Evolutionary conservation across 2,888 invertebrate genomes (phyloP), one percentile per base, ranked within the genome.

Genomic region (Xiphydria camelus): DNA sequence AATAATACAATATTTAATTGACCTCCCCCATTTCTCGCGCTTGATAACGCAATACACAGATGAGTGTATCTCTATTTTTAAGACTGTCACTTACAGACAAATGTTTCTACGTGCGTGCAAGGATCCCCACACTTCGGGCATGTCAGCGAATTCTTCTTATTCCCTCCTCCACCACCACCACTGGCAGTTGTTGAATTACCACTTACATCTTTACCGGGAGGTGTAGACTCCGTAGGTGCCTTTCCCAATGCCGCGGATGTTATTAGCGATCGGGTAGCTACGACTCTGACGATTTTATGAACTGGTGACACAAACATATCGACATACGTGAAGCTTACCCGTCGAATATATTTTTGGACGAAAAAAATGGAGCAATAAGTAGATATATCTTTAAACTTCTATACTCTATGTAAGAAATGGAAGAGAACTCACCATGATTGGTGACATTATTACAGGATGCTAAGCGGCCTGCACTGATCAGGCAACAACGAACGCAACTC

Each of bases 61-160:
- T n/a, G 3, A 33, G 3, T 18, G n/a, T 3, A 20, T 29, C 14
- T 5, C 14, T 44, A 6, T 20, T 41, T 19, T 7, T 40, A 26
- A 19, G 21, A 41, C 17, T 25, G 6, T 26, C 14, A 79, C 83
- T 80, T 73, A 83, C 94, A 93, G 63, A 96, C 94, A 79, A 96
- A 95, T 2, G 95, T 95, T 78, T 95, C 95, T 47, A 96, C 94
- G 76, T 95, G 94, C 2, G 94, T 93, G 77, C 95, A 96, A n/a
- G 94, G 92, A 77, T 94, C 94, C 2, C 94, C 94, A 76, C 97
- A 97, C 77, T 95, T 95, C 2, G 96, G 96, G 70, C 97, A 97
- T n/a, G 88, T 88, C 15, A 93, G 80, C 23, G 88, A 86, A 56
- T 84, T 86, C 58, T 87, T 87, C 66, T 88, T 89, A 64, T 87